Conservation (phyloP, 2,797 vertebrate species). For the Catharus ustulatus region DNA sequence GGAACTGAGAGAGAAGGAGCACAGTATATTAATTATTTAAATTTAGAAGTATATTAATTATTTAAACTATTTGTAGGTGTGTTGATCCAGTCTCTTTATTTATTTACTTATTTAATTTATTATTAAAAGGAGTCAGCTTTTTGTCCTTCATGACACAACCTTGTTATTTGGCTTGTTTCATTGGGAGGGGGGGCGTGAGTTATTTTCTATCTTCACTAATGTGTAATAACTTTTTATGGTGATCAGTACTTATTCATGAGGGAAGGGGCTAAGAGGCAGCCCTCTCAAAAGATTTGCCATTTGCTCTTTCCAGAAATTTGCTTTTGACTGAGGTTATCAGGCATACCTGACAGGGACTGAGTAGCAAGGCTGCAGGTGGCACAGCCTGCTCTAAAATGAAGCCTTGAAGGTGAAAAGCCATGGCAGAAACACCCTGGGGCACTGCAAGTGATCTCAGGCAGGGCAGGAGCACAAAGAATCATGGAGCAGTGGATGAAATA, state of each 20-base stretch:
- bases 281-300: not conserved
- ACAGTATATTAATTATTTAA: not conserved
- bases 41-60: not conserved
- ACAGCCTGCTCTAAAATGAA: not conserved
- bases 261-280: not conserved
- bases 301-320: not conserved
- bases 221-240: not conserved
- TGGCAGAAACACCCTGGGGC: not conserved
- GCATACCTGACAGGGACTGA: not conserved
- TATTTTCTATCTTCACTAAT: not conserved
- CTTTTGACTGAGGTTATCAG: not conserved
- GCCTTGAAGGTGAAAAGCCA: too few relatives aligned
- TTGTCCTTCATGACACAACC: not conserved
- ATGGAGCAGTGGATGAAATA: not conserved
- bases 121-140: not conserved
- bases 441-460: not conserved
- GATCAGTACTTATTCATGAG: not conserved
- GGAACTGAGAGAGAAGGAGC: not conserved
- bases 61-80: not conserved
- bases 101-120: not conserved
- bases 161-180: not conserved
- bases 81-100: not conserved
- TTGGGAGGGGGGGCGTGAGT: fast-evolving
- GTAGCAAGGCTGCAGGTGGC: not conserved
- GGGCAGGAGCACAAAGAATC: too few relatives aligned